A percentile compares a stretch with the other conserved stretches of the same genome.
phyloP scores from a whole-genome alignment of 2,113 vertebrate species.

The Microcebus jonahi region DNA sequence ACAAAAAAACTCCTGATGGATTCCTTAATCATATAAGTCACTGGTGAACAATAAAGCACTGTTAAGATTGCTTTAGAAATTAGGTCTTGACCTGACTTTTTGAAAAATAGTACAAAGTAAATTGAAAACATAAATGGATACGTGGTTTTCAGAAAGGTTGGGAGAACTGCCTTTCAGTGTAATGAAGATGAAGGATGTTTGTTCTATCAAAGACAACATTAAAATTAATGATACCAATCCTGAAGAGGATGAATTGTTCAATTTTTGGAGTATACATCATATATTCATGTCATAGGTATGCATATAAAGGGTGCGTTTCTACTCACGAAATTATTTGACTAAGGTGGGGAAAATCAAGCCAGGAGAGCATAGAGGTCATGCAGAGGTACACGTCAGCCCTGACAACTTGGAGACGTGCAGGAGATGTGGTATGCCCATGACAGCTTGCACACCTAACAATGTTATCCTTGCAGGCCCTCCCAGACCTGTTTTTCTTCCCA shows the following conservation, averaged over 20 bases:
- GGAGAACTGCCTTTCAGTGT: conserved; percentile 83
- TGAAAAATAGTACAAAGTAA: conserved; percentile 90
- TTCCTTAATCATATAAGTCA: conserved; percentile 89
- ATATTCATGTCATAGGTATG: background rate
- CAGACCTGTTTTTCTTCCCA: background rate
- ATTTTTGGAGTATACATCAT: conserved; percentile 35
- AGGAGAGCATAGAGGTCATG: background rate
- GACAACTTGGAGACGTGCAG: background rate
- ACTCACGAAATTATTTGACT: background rate
- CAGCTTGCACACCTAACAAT: background rate
- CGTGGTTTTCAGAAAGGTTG: conserved; percentile 65
- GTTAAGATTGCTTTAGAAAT: conserved; percentile 87
- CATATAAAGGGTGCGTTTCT: background rate
- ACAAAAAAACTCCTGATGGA: conserved; percentile 83
- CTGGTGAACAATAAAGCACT: conserved; percentile 83
- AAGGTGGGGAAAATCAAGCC: background rate
- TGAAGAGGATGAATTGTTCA: conserved; percentile 71
- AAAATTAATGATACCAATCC: conserved; percentile 84
- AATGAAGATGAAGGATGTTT: conserved; percentile 90
- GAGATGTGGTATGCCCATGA: background rate
- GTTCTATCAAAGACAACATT: conserved; percentile 82
- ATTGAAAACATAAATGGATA: conserved; percentile 92
- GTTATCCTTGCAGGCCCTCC: background rate
- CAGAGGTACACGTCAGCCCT: background rate
- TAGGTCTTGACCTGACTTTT: conserved; percentile 91